phyloP scores from a whole-genome alignment of 2,797 vertebrate genomes.

The Amniataba percoides region DNA sequence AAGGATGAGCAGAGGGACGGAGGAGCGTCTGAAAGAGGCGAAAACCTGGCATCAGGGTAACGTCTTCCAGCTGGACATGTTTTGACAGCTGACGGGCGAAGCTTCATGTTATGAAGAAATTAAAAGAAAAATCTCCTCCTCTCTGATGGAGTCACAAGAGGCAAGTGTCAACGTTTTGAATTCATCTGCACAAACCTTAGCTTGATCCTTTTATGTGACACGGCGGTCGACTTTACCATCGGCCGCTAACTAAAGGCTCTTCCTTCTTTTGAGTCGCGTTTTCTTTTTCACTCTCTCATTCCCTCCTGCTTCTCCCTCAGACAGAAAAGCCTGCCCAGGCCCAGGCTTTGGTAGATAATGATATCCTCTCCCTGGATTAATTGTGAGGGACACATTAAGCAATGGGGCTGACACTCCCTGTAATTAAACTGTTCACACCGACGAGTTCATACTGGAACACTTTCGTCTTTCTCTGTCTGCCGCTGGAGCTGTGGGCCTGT shows the following conservation, averaged over 20 bases:
- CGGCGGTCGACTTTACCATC: constrained; percentile 26
- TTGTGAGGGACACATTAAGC: constrained; percentile 84
- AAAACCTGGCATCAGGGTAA: constrained; percentile 80
- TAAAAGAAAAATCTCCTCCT: constrained; percentile 70
- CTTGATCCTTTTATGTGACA: constrained; percentile 52
- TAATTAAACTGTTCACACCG: constrained; percentile 84
- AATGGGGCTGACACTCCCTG: constrained; percentile 82
- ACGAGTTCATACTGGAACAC: constrained; percentile 79
- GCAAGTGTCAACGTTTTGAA: constrained; percentile 47
- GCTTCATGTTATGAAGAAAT: constrained; percentile 77
- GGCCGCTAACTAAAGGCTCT: constrained; percentile 47
- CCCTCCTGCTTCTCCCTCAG: constrained; percentile 52
- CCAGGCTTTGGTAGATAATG: constrained; percentile 81
- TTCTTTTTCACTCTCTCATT: constrained; percentile 34
- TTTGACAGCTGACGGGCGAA: constrained; percentile 83
- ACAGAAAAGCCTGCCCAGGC: constrained; percentile 72
- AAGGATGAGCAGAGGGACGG: constrained; percentile 12
- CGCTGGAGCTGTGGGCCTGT: constrained; percentile 30
- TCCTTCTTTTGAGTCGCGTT: constrained; percentile 61
- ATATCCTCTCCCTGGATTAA: constrained; percentile 85
- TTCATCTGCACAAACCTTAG: constrained; percentile 38
- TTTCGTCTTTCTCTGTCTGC: constrained; percentile 42
- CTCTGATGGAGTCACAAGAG: constrained; percentile 42
- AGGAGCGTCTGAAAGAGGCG: constrained; percentile 29
- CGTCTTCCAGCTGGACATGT: constrained; percentile 79